Evolutionary conservation across 2,888 invertebrate genomes (phyloP).

Genomic region (Drosophila meridiana): DNA sequence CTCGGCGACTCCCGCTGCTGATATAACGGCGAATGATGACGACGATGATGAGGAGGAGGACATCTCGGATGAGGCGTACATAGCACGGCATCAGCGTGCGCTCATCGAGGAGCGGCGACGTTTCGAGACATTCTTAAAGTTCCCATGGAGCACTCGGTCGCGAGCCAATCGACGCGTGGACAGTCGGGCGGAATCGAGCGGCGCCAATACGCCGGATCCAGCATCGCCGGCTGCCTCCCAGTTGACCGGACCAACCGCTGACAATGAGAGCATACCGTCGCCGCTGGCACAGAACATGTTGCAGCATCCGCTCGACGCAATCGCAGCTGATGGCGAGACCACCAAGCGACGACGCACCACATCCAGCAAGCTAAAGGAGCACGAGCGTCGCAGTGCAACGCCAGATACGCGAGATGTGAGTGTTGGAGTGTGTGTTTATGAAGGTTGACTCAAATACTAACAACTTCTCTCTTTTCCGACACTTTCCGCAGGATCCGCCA

Average conservation of each 20-base stretch:
- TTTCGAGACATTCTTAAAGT: constrained; percentile 85
- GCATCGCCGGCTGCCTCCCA: constrained; percentile 87
- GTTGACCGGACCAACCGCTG: constrained; percentile 68
- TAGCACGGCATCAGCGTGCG: constrained; percentile 89
- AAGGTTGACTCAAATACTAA: background rate
- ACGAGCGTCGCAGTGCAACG: constrained; percentile 85
- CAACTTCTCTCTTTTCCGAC: constrained; percentile 59
- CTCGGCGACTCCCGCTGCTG: background rate
- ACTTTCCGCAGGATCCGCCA: constrained; percentile 88
- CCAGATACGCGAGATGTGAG: constrained; percentile 86
- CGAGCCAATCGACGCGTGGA: constrained; percentile 89
- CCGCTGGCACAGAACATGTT: constrained; percentile 78
- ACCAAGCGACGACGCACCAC: constrained; percentile 83
- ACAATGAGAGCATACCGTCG: constrained; percentile 85
- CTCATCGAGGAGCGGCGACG: constrained; percentile 91
- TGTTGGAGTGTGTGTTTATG: background rate
- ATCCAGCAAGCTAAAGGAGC: constrained; percentile 77
- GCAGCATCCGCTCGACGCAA: constrained; percentile 73
- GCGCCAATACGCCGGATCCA: constrained; percentile 91
- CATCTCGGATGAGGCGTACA: constrained; percentile 90
- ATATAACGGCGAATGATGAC: background rate
- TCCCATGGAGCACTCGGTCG: constrained; percentile 85
- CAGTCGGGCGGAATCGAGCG: constrained; percentile 89
- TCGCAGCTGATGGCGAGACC: constrained; percentile 52
- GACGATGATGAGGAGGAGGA: constrained; percentile 88